Conservation (phyloP, 1,140 invertebrate genomes). For the Drosophila biarmipes region DNA sequence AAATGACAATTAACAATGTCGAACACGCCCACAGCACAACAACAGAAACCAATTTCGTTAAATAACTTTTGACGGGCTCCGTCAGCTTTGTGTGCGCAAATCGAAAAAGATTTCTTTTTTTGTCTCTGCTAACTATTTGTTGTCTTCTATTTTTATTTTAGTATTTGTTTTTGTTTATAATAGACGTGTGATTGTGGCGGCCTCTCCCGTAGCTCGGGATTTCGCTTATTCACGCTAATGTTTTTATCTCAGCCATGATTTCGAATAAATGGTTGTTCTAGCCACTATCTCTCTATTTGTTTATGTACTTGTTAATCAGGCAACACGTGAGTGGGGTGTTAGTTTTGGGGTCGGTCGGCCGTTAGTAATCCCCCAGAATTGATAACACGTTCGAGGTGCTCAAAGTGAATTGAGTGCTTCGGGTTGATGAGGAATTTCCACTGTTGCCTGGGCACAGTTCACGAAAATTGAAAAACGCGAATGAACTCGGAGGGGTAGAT, state of each 20-base stretch:
- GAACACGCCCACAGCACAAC: conserved; percentile 39
- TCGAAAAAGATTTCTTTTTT: conserved; percentile 34
- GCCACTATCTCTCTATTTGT: conserved; percentile 13
- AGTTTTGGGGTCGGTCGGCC: conserved; percentile 18
- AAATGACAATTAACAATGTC: conserved; percentile 52
- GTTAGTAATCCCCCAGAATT: conserved; percentile 1
- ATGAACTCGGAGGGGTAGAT: conserved; percentile 25
- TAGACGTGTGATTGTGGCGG: conserved; percentile 30
- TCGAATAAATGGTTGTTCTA: conserved; percentile 15
- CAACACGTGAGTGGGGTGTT: conserved; percentile 27
- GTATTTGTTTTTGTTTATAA: conserved; percentile 42
- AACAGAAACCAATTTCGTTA: conserved; percentile 27
- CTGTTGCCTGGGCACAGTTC: not conserved
- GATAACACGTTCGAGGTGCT: conserved; percentile 11
- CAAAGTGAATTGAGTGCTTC: not conserved
- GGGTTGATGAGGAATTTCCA: not conserved
- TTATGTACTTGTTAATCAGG: conserved; percentile 20
- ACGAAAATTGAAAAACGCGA: conserved; percentile 4
- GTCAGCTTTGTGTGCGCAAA: conserved; percentile 40
- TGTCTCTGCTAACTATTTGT: conserved; percentile 18
- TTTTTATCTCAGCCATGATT: conserved; percentile 37
- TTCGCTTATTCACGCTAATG: conserved; percentile 13
- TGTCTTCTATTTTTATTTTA: conserved; percentile 23
- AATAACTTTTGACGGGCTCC: conserved; percentile 30
- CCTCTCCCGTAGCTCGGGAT: conserved; percentile 11